Percentiles rank a stretch among this genome's conserved stretches.
phyloP scores from a whole-genome alignment of 2,797 vertebrate genomes.

The Lagocephalus sceleratus region DNA sequence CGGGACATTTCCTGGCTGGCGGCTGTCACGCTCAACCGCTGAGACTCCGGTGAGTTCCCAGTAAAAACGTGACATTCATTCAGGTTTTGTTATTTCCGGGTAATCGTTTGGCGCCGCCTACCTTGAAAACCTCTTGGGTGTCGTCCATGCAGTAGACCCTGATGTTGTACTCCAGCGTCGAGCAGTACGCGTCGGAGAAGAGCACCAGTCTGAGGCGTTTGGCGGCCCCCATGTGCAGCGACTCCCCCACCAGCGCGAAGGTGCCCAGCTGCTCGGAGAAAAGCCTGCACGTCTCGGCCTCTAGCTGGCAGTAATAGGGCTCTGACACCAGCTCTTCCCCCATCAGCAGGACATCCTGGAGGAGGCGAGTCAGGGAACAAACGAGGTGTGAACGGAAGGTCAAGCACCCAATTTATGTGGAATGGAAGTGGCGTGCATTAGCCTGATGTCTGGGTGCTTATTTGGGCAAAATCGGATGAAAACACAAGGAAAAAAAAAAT shows the following conservation, averaged over 20 bases:
- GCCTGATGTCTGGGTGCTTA: constrained; percentile 30
- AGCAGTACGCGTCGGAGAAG: constrained; percentile 91
- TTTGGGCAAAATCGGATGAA: constrained; percentile 25
- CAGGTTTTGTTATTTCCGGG: background rate
- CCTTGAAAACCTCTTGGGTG: constrained; percentile 95
- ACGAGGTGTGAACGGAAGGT: constrained; percentile 42
- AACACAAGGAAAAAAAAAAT: background rate
- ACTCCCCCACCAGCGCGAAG: constrained; percentile 94
- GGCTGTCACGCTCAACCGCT: constrained; percentile 47
- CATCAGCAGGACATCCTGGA: constrained; percentile 91
- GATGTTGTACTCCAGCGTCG: constrained; percentile 95
- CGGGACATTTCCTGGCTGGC: constrained; percentile 56
- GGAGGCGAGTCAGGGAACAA: constrained; percentile 14
- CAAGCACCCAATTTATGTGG: constrained; percentile 50
- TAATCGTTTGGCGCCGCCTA: constrained; percentile 56
- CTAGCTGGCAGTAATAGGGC: constrained; percentile 96
- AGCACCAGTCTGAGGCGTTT: constrained; percentile 95
- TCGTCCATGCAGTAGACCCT: constrained; percentile 97
- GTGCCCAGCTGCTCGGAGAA: constrained; percentile 96
- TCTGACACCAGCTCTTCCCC: constrained; percentile 88
- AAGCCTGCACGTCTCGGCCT: constrained; percentile 88
- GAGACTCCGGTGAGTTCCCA: too few relatives aligned
- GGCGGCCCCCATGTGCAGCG: constrained; percentile 92
- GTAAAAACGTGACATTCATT: constrained; percentile 6
- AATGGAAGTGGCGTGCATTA: constrained; percentile 41